Conservation (phyloP, 2,113 vertebrate genomes). For the Kryptolebias marmoratus region DNA sequence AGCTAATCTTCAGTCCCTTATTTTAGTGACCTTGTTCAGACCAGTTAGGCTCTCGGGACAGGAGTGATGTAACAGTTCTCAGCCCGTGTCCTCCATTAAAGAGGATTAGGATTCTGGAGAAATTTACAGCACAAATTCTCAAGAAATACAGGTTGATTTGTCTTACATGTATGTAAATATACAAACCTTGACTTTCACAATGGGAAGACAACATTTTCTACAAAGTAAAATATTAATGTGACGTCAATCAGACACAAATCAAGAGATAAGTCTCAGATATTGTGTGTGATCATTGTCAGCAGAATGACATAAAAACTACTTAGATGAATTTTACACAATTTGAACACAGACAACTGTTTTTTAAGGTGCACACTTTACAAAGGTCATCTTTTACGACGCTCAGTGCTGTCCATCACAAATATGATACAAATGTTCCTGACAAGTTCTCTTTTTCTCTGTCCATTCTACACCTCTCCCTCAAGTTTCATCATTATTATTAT, state of each 20-base stretch:
- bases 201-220: not conserved
- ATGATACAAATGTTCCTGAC: too few species aligned
- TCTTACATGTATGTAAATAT: not conserved
- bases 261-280: too few species aligned
- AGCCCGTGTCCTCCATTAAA: slow-evolving; percentile 14
- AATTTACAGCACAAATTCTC: not conserved
- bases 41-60: slow-evolving; percentile 25
- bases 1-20: slow-evolving; percentile 22
- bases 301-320: too few species aligned
- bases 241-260: not conserved
- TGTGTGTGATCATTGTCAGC: too few species aligned
- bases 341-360: too few species aligned
- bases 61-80: slow-evolving; percentile 20
- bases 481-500: too few species aligned
- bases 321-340: too few species aligned
- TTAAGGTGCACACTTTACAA: too few species aligned
- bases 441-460: too few species aligned
- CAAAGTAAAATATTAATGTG: not conserved
- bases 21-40: slow-evolving; percentile 30
- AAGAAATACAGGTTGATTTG: not conserved
- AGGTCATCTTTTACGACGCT: too few species aligned
- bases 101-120: slow-evolving; percentile 5
- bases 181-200: not conserved
- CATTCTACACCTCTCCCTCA: too few species aligned
- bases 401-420: too few species aligned